Base-by-base conservation (phyloP, 2,888 invertebrate genomes). In the Epirrhoe alternata region DNA sequence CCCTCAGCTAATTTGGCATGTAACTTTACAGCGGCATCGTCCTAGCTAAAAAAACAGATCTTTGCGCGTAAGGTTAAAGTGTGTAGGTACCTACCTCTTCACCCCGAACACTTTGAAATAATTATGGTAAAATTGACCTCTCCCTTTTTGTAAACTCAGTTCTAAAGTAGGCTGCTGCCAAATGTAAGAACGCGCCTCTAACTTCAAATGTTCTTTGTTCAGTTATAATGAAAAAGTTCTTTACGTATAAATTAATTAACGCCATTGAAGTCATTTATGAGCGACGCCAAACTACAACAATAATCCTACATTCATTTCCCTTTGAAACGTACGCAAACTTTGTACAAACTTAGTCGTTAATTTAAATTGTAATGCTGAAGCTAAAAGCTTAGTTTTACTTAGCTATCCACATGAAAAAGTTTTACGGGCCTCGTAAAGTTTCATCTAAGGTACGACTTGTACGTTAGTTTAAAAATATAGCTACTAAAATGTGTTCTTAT, bases 371-470 rank as follows among this genome's bases (percentile, higher is more conserved):
- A 60, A 67, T 16, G 60, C 38, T 42, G 16, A 61, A 69, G 69
- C 65, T 69, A 64, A 64, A 68, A 54, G 57, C 68, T 69, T 65
- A 63, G 64, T 67, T 71, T 64, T 63, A 69, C 68, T 68, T 63
- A 65, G 66, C 58, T 57, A 56, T 64, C 59, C 62, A 50, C 64
- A 68, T 68, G 64, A 62, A 68, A 64, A 66, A 64, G 62, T 71
- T 68, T 68, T 68, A 71, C 50, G 14, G 60, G 57, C 8, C 65
- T 66, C 69, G 63, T 72, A 72, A 72, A 72, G 49, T 72, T 70
- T 69, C 64, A 67, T 70, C 70, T 66, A 54, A 45, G 47, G 56
- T 52, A 47, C 47, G 47, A 47, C 6, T 57, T 54, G 57, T 64
- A 66, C 57, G 64, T 69, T 68, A 59, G 56, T 64, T 64, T 57